phyloP scores from a whole-genome alignment of 2,797 vertebrate genomes.

The Astyanax mexicanus region DNA sequence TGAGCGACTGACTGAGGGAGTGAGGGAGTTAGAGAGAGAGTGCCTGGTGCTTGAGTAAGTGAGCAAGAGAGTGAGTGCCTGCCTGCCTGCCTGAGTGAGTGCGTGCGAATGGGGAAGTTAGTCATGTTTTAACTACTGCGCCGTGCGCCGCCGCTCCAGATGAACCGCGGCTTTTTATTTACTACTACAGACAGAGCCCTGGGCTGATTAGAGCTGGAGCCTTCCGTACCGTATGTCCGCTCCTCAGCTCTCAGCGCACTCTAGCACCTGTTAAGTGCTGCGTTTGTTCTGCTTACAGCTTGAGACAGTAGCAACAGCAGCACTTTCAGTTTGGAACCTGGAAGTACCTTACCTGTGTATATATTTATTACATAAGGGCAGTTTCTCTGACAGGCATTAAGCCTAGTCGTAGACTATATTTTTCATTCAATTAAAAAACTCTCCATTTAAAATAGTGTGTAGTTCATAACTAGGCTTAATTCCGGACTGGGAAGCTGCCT shows the following conservation, averaged over 20 bases:
- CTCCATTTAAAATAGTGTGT: too few relatives aligned
- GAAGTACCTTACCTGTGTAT: slow-evolving; percentile 60
- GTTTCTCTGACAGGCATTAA: too few relatives aligned
- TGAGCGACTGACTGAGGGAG: too few relatives aligned
- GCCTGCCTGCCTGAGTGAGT: too few relatives aligned
- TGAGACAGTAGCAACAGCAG: slow-evolving; percentile 62
- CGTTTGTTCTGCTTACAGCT: too few relatives aligned
- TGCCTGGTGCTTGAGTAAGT: not conserved
- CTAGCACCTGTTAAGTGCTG: not conserved
- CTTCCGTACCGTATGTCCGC: slow-evolving; percentile 76
- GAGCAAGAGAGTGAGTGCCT: not conserved
- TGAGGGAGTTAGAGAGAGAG: not conserved
- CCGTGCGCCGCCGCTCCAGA: slow-evolving; percentile 64
- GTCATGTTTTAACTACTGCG: slow-evolving; percentile 71
- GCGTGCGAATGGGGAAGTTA: slow-evolving; percentile 68
- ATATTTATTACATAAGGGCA: slow-evolving; percentile 60
- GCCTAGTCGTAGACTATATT: too few relatives aligned
- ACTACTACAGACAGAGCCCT: slow-evolving; percentile 79
- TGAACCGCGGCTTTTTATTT: slow-evolving; percentile 82
- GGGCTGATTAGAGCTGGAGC: slow-evolving; percentile 77
- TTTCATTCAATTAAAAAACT: too few relatives aligned
- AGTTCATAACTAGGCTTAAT: too few relatives aligned
- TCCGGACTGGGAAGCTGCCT: too few relatives aligned
- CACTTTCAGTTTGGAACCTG: slow-evolving; percentile 79
- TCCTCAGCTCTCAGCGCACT: too few relatives aligned